Evolutionary conservation across 2,888 invertebrate species (phyloP), one percentile per base, ranked within the genome.

Genomic region (Selenia dentaria): DNA sequence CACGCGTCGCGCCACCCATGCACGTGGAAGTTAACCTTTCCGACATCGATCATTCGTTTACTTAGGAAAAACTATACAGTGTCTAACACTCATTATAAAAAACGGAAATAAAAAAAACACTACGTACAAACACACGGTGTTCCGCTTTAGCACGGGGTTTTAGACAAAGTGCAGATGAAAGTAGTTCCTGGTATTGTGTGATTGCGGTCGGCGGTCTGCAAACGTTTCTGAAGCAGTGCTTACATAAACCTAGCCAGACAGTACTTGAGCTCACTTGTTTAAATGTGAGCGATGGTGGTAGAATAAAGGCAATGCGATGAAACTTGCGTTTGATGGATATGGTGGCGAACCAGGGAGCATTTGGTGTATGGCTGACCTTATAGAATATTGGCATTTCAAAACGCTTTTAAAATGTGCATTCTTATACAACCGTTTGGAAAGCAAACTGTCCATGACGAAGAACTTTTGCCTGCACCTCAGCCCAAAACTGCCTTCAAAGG

Each of bases 131-230:
- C 20, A 27, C 33, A 34, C 33, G 33, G 34, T 48, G 45, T n/a
- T n/a, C n/a, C n/a, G n/a, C n/a, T n/a, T n/a, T n/a, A n/a, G n/a
- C n/a, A n/a, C n/a, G n/a, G n/a, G 35, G 20, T 38, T 47, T 34
- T 32, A 46, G 42, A 57, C 52, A 54, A 48, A 39, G 40, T 37
- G 29, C 42, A 49, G 42, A 54, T 54, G 42, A 50, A 54, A 52
- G 45, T 47, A 41, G 36, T 45, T 50, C 40, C 33, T 39, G 34
- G 37, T 29, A 42, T 36, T 49, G 40, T 41, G 29, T 36, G 36
- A 37, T 32, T 26, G 41, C 14, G n/a, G n/a, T n/a, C n/a, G 3
- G 22, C 8, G 39, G 40, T 25, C 18, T 52, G 44, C 42, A 31
- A 47, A 44, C 47, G 10, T 14, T 49, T 48, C 40, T 41, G 27